Percentiles rank a stretch among this genome's conserved stretches.
Evolutionary conservation across 2,797 vertebrate species (phyloP).

Genomic region (Malacoraja senta): DNA sequence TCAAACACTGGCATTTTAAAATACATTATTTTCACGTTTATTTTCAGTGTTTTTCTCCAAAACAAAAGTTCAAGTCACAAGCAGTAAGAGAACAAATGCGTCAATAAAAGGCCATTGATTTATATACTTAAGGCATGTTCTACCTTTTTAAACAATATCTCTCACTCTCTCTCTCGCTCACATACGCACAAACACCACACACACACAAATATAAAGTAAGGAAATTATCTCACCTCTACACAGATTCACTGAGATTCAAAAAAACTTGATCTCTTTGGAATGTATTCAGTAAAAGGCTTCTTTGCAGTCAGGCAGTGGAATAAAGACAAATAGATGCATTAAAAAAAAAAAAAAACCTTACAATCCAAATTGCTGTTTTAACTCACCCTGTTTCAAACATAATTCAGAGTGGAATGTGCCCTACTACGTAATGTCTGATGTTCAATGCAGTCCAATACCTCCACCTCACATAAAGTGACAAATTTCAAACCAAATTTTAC

Average conservation of each 20-base stretch:
- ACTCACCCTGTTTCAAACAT: not conserved
- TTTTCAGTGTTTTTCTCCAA: constrained; percentile 34
- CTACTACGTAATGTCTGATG: not conserved
- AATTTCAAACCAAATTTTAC: not conserved
- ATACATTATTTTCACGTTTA: not conserved
- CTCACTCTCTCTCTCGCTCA: no score
- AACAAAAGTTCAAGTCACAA: constrained; percentile 29
- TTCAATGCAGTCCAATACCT: not conserved
- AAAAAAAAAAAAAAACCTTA: not conserved
- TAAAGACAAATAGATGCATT: not conserved
- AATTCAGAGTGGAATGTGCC: not conserved
- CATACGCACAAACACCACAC: not conserved
- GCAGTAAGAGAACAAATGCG: not conserved
- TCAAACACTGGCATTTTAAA: not conserved
- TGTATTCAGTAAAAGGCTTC: not conserved
- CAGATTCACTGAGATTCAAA: not conserved
- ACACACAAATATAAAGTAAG: not conserved
- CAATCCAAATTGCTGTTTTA: not conserved
- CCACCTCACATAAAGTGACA: not conserved
- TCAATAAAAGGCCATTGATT: not conserved
- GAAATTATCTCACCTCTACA: not conserved
- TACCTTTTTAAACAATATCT: not conserved
- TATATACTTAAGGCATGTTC: constrained; percentile 11
- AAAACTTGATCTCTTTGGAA: not conserved
- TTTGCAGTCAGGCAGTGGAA: not conserved